A percentile compares a stretch with the other conserved stretches of the same genome.
phyloP scores from a whole-genome alignment of 2,797 vertebrate genomes.

The Remorina albescens region DNA sequence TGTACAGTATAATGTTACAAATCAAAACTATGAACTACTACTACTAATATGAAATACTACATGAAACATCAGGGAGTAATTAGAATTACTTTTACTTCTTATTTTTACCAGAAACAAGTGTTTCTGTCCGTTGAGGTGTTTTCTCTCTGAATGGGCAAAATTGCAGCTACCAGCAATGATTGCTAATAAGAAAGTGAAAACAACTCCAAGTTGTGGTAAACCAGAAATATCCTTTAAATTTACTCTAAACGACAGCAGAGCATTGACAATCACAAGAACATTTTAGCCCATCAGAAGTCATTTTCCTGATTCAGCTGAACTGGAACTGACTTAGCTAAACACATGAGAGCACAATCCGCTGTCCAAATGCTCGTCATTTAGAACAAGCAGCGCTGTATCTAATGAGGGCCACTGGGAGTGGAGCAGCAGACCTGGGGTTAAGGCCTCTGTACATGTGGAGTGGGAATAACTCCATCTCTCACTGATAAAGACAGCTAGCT shows the following conservation, averaged over 20 bases:
- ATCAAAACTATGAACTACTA: too few relatives aligned
- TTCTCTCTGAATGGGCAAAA: neutral
- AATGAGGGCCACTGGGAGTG: slow-evolving; percentile 68
- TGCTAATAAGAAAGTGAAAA: too few relatives aligned
- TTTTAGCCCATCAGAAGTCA: neutral
- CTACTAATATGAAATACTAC: too few relatives aligned
- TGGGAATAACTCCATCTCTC: slow-evolving; percentile 77
- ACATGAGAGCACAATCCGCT: slow-evolving; percentile 17
- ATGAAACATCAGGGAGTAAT: too few relatives aligned
- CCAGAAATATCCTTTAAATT: neutral
- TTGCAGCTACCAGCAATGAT: neutral
- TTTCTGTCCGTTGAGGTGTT: neutral
- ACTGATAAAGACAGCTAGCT: slow-evolving; percentile 89
- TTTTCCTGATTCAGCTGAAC: slow-evolving; percentile 9
- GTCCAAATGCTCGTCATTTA: slow-evolving; percentile 41
- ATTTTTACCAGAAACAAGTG: neutral
- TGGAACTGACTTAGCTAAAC: slow-evolving; percentile 22
- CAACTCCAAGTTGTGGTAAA: neutral
- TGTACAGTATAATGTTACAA: too few relatives aligned
- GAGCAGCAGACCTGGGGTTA: slow-evolving; percentile 55
- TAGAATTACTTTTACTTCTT: too few relatives aligned
- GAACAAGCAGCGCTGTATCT: slow-evolving; percentile 41
- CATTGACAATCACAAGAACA: neutral
- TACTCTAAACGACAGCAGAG: neutral
- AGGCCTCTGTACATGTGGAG: slow-evolving; percentile 56